These are phyloP conservation scores for Gastrophysa polygoni DNA, from an alignment of 2,888 invertebrate species.

Conservation along the genomic window DNA sequence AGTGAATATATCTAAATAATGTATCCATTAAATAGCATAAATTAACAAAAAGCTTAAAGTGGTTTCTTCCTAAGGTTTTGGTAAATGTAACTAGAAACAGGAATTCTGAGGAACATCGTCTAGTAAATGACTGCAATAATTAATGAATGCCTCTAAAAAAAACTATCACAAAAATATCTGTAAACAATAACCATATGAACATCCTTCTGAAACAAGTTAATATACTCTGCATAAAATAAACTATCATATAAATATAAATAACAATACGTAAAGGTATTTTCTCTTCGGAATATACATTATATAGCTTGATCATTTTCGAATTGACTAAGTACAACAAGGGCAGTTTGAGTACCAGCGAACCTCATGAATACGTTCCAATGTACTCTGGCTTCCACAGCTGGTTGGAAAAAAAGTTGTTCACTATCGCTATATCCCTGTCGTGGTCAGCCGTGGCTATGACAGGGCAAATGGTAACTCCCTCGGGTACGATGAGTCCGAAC, in stretches of 20 bases:
- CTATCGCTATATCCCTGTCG: constrained; percentile 61
- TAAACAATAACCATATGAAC: constrained; percentile 25
- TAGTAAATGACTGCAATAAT: background rate
- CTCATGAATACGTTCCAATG: constrained; percentile 58
- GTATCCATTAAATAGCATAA: background rate
- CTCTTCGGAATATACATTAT: constrained; percentile 44
- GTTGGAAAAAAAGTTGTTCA: constrained; percentile 63
- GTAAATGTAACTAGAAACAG: background rate
- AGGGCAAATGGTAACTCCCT: constrained; percentile 59
- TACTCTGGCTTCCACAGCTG: constrained; percentile 65
- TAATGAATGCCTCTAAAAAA: constrained; percentile 8
- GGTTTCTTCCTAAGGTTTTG: background rate
- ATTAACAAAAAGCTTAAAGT: background rate
- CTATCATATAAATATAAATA: constrained; percentile 58
- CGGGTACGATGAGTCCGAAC: constrained; percentile 57
- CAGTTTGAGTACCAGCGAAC: constrained; percentile 22
- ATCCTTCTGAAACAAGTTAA: constrained; percentile 40
- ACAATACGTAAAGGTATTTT: constrained; percentile 57
- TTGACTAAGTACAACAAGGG: constrained; percentile 45
- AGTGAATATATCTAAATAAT: background rate
- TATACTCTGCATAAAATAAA: constrained; percentile 51
- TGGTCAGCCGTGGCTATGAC: constrained; percentile 57
- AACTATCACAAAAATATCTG: constrained; percentile 15
- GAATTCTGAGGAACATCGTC: background rate
- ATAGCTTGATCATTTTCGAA: constrained; percentile 39